Conservation (phyloP, 2,888 invertebrate species). For the Mongoloraphidia duomilia region DNA sequence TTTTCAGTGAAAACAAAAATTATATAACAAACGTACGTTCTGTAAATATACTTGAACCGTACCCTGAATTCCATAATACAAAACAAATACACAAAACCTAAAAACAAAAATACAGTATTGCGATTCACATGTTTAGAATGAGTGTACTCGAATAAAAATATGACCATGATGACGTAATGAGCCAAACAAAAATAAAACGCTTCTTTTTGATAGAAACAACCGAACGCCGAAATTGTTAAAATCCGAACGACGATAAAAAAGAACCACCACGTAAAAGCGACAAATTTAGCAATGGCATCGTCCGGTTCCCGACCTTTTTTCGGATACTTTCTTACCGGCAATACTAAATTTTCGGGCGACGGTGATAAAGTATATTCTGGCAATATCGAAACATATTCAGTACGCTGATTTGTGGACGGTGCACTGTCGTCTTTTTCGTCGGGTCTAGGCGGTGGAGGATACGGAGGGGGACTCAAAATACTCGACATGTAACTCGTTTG, state of each 20-base stretch:
- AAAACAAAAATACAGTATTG: constrained; percentile 48
- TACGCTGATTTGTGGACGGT: too few species aligned
- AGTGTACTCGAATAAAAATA: constrained; percentile 48
- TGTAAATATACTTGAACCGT: constrained; percentile 55
- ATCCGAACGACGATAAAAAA: constrained; percentile 57
- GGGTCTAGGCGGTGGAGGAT: not conserved
- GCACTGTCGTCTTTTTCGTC: not conserved
- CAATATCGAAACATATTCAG: not conserved
- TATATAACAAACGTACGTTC: constrained; percentile 56
- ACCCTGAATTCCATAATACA: constrained; percentile 67
- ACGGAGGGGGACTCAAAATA: too few species aligned
- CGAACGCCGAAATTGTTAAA: constrained; percentile 53
- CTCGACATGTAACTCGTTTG: too few species aligned
- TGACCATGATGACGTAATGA: constrained; percentile 52
- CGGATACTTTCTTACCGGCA: constrained; percentile 4
- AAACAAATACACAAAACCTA: constrained; percentile 60
- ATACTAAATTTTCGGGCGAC: not conserved
- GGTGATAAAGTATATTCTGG: not conserved
- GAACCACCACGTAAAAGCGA: constrained; percentile 66
- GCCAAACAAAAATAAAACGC: constrained; percentile 41
- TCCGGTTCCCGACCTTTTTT: constrained; percentile 57
- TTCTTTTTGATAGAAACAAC: constrained; percentile 47
- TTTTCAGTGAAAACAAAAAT: constrained; percentile 50
- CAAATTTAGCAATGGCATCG: constrained; percentile 50
- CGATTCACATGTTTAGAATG: constrained; percentile 38